Evolutionary conservation across 1,140 invertebrate genomes (phyloP), one percentile per base, ranked within the genome.

Genomic region (Trichonephila clavata): DNA sequence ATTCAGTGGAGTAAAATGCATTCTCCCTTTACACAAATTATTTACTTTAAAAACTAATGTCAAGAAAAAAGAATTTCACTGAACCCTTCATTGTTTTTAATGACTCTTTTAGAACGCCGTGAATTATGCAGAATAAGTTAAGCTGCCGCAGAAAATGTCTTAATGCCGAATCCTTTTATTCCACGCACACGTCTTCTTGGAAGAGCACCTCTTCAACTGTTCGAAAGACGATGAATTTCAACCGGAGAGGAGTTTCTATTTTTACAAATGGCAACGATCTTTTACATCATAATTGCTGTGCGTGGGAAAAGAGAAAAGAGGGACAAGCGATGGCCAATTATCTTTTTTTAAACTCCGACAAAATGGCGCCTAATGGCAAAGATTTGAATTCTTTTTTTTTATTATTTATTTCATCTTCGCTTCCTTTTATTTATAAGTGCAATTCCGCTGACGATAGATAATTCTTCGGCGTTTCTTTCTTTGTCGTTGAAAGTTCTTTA

Each of bases 351-450:
- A 50, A 61, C 60, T 86, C 60, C 57, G 84, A 60, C 84, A 43
- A 86, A 86, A 86, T 65, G 84, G 27, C 84, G 60, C 57, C 84
- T 63, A 86, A 86, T 86, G 84, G 27, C 60, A 24, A 43, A 59
- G 84, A 86, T 86, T 86, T 86, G 32, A 39, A 77, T 77, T 27
- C 10, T 5, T 24, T 32, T 24, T 50, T 50, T 50, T 50, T 50
- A 39, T 39, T 39, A 39, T 39, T 50, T 50, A 50, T 50, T 50
- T 50, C 50, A 50, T 18, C 20, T 86, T 86, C 83, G 5, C 21
- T 86, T 86, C 27, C n/a, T 32, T 86, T 86, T 86, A 65, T 86
- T 83, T 83, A 83, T 83, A 83, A 83, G 50, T 83, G 21, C 43
- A 16, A 13, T 57, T 83, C 21, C 8, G 43, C 24, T 63, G 27